phyloP scores from a whole-genome alignment of 2,113 vertebrate genomes.

The Dasypus novemcinctus region DNA sequence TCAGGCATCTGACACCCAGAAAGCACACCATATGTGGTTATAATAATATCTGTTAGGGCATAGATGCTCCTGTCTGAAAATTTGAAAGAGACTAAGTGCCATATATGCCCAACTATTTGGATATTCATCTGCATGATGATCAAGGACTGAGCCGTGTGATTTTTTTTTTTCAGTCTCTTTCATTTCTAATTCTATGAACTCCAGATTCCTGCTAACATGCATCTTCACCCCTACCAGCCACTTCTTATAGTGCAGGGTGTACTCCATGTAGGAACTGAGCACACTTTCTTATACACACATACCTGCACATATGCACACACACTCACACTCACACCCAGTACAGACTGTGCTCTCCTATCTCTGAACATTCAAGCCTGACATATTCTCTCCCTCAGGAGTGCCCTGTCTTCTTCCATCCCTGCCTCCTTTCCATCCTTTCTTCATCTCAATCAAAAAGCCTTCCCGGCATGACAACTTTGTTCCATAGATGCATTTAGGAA shows the following conservation, averaged over 20 bases:
- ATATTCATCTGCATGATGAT: background rate
- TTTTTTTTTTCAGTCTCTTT: background rate
- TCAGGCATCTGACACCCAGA: background rate
- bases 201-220: background rate
- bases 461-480: background rate
- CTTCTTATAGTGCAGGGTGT: background rate
- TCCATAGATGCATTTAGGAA: background rate
- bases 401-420: background rate
- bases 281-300: background rate
- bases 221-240: background rate
- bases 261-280: background rate
- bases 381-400: background rate
- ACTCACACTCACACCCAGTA: background rate
- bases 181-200: background rate
- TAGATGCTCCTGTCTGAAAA: conserved; percentile 24
- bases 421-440: background rate
- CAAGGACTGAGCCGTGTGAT: background rate
- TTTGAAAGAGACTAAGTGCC: background rate
- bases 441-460: background rate
- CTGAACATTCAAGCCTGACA: background rate
- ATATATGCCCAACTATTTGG: background rate
- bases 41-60: background rate
- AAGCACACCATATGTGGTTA: background rate
- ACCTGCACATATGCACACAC: background rate
- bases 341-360: background rate